These are phyloP conservation scores for Oncopodura yosiiana DNA, from an alignment of 1,140 invertebrate species.

Conservation along the genomic window DNA sequence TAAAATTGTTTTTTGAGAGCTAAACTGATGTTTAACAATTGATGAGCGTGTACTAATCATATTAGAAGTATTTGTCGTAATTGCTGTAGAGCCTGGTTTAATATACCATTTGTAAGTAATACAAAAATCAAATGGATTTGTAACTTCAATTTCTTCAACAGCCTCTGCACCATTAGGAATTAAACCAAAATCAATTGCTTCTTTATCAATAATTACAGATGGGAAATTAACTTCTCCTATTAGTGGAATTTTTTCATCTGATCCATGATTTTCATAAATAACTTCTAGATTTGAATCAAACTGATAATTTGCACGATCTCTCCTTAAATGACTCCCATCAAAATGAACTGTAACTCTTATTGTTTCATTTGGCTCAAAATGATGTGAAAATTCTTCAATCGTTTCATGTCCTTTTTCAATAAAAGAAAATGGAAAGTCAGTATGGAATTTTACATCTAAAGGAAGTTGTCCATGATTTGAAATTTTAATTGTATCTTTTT, in stretches of 20 bases:
- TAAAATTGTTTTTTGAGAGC: neutral
- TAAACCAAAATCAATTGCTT: slow-evolving; percentile 39
- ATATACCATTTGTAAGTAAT: slow-evolving; percentile 39
- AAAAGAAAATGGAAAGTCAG: slow-evolving; percentile 19
- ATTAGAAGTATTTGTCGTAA: neutral
- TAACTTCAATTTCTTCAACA: slow-evolving; percentile 38
- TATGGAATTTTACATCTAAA: neutral
- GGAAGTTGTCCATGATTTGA: slow-evolving; percentile 13
- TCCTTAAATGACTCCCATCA: slow-evolving; percentile 19
- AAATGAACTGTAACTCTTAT: slow-evolving; percentile 7
- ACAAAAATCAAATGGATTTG: slow-evolving; percentile 43
- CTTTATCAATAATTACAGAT: slow-evolving; percentile 38
- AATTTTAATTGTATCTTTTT: slow-evolving; percentile 1
- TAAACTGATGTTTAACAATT: neutral
- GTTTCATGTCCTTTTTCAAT: neutral
- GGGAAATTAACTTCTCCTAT: slow-evolving; percentile 44
- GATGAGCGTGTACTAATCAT: neutral
- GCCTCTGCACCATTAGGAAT: slow-evolving; percentile 37
- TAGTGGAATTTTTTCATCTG: slow-evolving; percentile 42
- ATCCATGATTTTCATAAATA: neutral
- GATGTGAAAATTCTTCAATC: neutral
- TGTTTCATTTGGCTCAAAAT: neutral
- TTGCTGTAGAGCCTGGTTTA: slow-evolving; percentile 8
- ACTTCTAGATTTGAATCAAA: neutral
- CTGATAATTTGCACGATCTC: slow-evolving; percentile 9